phyloP scores from a whole-genome alignment of 2,113 vertebrate species.

The Gnathonemus longibarbis region DNA sequence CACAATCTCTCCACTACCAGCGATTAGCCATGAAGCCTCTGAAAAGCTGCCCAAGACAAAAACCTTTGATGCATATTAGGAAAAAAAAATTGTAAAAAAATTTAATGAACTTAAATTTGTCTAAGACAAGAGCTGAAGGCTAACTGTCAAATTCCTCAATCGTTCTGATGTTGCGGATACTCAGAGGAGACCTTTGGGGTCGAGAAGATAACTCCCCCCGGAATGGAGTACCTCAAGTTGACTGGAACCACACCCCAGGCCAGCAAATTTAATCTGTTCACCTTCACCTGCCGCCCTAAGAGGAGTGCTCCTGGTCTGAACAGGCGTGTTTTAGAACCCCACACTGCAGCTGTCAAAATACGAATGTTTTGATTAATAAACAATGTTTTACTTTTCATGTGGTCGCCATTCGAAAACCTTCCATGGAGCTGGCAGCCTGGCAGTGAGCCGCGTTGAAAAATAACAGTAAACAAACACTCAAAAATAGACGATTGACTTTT shows the following conservation, averaged over 20 bases:
- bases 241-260: slow-evolving; percentile 17
- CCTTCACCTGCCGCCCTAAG: slow-evolving; percentile 8
- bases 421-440: background rate
- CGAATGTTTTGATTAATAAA: slow-evolving; percentile 18
- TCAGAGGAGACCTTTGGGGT: background rate
- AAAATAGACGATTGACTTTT: background rate
- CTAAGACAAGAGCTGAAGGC: background rate
- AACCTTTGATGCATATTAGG: background rate
- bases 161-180: background rate
- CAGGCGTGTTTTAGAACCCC: slow-evolving; percentile 17
- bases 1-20: background rate
- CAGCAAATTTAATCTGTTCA: slow-evolving; percentile 17
- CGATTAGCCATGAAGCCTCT: background rate
- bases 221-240: slow-evolving; percentile 13
- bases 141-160: background rate
- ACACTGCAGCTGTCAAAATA: slow-evolving; percentile 18
- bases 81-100: background rate
- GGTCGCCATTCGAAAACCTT: slow-evolving; percentile 1
- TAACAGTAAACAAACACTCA: background rate
- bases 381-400: slow-evolving; percentile 6
- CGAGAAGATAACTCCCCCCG: background rate
- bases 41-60: background rate
- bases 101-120: background rate
- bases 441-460: background rate
- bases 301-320: slow-evolving; percentile 18